Evolutionary conservation across 2,888 invertebrate species (phyloP).

Genomic region (Leucoma salicis): DNA sequence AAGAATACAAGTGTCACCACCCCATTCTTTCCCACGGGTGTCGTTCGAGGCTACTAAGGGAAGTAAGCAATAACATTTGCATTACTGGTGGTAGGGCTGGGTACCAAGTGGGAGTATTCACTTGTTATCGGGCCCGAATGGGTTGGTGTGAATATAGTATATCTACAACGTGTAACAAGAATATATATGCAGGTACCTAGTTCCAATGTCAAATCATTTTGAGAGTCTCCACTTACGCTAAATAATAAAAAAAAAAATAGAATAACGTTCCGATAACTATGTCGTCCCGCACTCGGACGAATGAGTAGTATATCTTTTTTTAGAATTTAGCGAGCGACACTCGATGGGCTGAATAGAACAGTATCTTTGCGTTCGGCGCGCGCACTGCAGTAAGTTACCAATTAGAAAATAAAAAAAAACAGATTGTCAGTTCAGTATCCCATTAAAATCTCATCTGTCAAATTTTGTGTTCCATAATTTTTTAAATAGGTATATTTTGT

Average conservation of each 20-base stretch:
- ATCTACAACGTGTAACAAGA: too few species aligned
- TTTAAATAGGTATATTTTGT: too few species aligned
- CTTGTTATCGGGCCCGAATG: too few species aligned
- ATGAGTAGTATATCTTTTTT: conserved; percentile 72
- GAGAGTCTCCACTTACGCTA: conserved; percentile 33
- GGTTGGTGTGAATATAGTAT: too few species aligned
- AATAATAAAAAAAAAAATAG: conserved; percentile 30
- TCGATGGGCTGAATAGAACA: conserved; percentile 54
- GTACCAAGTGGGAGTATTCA: too few species aligned
- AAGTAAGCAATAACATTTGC: too few species aligned
- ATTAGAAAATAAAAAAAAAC: conserved; percentile 38
- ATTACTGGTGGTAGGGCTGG: too few species aligned
- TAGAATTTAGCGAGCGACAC: conserved; percentile 71
- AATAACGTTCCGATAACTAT: conserved; percentile 40
- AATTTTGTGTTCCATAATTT: too few species aligned
- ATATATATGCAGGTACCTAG: conserved; percentile 24
- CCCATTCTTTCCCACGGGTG: too few species aligned
- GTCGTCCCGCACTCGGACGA: conserved; percentile 50
- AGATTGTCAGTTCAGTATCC: conserved; percentile 23
- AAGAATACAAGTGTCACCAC: too few species aligned
- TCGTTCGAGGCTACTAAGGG: too few species aligned
- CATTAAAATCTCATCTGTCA: conserved; percentile 14
- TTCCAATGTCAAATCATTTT: conserved; percentile 24
- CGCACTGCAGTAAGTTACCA: conserved; percentile 72
- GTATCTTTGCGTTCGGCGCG: conserved; percentile 71